These are phyloP conservation scores for Malurus cyaneus DNA, from an alignment of 2,113 vertebrate species.

Conservation along the genomic window DNA sequence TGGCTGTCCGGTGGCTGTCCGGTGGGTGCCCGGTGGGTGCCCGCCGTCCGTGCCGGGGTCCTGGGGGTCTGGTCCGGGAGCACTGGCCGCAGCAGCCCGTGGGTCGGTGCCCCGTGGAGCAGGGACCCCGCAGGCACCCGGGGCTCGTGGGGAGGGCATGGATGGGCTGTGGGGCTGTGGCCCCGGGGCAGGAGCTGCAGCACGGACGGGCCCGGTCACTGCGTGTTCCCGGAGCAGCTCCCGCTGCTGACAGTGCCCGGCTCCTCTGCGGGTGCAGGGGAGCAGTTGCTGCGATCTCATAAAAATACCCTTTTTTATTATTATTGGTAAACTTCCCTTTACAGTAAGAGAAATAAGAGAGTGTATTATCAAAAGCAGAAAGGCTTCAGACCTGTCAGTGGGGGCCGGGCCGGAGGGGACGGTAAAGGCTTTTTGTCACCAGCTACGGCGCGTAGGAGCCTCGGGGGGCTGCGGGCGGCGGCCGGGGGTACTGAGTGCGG, in stretches of 20 bases:
- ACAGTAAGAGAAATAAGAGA: conserved; percentile 75
- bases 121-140: neutral
- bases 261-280: fast-evolving
- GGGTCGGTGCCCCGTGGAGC: neutral
- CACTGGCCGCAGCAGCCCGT: neutral
- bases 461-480: conserved; percentile 5
- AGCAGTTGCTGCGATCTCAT: neutral
- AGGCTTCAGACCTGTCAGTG: conserved; percentile 68
- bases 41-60: neutral
- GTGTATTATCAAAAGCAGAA: conserved; percentile 81
- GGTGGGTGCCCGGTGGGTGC: neutral
- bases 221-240: neutral
- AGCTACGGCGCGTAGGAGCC: conserved; percentile 24
- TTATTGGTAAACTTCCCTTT: conserved; percentile 77
- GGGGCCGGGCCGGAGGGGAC: conserved; percentile 43
- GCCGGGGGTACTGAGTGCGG: conserved; percentile 20
- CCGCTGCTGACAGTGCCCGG: fast-evolving
- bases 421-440: conserved; percentile 42
- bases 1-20: neutral
- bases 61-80: neutral
- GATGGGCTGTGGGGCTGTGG: neutral
- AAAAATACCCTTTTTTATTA: conserved; percentile 77
- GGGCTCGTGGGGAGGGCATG: neutral
- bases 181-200: neutral
- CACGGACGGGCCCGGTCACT: fast-evolving